Base-by-base conservation (phyloP, 2,797 vertebrate species). In the Okamejei kenojei region DNA sequence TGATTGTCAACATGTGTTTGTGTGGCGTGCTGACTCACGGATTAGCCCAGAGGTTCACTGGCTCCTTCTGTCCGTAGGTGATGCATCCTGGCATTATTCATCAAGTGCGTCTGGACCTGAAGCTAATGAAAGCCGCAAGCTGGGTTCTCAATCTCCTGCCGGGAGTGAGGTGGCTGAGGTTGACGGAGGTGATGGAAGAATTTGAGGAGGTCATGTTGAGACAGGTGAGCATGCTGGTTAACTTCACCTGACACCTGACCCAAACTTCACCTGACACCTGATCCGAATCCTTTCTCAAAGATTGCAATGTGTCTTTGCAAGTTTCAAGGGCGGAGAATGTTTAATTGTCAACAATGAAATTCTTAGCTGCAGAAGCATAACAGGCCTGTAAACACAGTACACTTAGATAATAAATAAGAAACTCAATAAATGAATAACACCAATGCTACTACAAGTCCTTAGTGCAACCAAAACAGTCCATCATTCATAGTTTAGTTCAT, bases 201-300 rank as follows among this genome's bases (percentile, higher is more conserved):
- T 99, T 99, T 96, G 98, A 98, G 96, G 98, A 98, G 95, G 97
- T 99, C 93, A 99, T 99, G 99, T 97, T 96, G 94, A 98, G 97
- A 94, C 98, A 99, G 97, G 99, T 99, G 93, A 35, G 93, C 94
- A 38, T 45, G 26, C 45, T 77, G 15, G 1, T 65, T 15, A 74
- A 58, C 79, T 35, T 0, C 13, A 23, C 45, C 45, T 54, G 45
- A 54, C 13, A 23, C 45, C 45, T 54, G 45, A 54, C 45, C 45
- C 45, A 0, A 65, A 58, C 73, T 54, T 54, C 13, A 23, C 45
- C 45, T 54, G 45, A 54, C 45, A 7, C 61, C 7, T 65, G n/a
- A 7, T 71, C 71, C 29, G 10, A 63, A 29, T n/a, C 15, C 58
- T 73, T 38, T 26, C 58, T 21, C 45, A 76, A 76, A 63, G 32